Evolutionary conservation across 2,888 invertebrate species (phyloP).

Genomic region (Loripinus fragilis): DNA sequence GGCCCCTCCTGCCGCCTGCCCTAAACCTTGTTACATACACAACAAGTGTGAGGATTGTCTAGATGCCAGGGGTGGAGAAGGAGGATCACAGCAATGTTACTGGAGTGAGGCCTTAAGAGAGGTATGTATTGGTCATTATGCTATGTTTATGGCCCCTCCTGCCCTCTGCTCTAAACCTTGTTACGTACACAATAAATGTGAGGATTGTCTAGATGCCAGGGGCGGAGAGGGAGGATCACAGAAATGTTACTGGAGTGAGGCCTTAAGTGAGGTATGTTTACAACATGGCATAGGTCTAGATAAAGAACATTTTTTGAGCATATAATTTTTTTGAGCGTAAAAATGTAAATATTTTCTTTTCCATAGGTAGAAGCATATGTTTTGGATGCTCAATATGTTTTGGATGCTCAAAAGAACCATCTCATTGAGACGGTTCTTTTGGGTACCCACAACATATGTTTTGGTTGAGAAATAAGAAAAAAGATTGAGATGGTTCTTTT

Average conservation of each 20-base stretch:
- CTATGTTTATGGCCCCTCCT: slow-evolving; percentile 76
- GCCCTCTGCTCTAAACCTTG: slow-evolving; percentile 87
- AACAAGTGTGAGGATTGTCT: slow-evolving; percentile 91
- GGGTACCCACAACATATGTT: too few species aligned
- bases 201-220: slow-evolving; percentile 87
- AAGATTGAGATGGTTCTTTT: too few species aligned
- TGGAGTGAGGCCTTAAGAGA: slow-evolving; percentile 95
- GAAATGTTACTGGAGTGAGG: slow-evolving; percentile 95
- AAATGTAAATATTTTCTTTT: too few species aligned
- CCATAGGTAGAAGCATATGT: too few species aligned
- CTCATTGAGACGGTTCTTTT: too few species aligned
- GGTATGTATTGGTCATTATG: too few species aligned
- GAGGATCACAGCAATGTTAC: slow-evolving; percentile 92
- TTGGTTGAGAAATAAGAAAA: too few species aligned
- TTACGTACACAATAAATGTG: slow-evolving; percentile 88
- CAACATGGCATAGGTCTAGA: too few species aligned
- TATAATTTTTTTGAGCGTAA: too few species aligned
- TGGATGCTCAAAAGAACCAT: too few species aligned
- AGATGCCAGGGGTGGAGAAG: slow-evolving; percentile 87
- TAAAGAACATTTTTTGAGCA: too few species aligned
- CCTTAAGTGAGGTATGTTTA: slow-evolving; percentile 89
- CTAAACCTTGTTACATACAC: slow-evolving; percentile 88
- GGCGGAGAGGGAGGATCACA: slow-evolving; percentile 91
- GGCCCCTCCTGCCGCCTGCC: slow-evolving; percentile 84
- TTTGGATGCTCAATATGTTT: too few species aligned